These are phyloP conservation scores for Drosophila pseudoobscura DNA, from an alignment of 1,140 invertebrate genomes.

Conservation along the genomic window DNA sequence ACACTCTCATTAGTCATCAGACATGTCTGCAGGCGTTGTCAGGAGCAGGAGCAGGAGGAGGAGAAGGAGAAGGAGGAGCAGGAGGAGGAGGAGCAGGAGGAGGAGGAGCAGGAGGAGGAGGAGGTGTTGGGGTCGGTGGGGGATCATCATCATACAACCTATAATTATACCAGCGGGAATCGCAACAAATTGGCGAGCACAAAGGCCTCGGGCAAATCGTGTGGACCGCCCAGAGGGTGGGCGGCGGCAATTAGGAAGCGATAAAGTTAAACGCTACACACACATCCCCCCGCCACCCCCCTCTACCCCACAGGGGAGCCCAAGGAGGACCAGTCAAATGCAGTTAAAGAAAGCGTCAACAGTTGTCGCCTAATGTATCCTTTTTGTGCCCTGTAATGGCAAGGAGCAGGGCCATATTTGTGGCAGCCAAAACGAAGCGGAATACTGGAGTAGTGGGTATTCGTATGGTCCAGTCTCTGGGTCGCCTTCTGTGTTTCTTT, in stretches of 20 bases:
- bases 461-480: too few species aligned
- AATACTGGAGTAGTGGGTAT: too few species aligned
- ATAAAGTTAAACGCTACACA: conserved; percentile 62
- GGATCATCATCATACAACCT: conserved; percentile 34
- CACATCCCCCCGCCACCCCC: not conserved
- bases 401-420: too few species aligned
- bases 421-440: too few species aligned
- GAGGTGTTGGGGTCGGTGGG: conserved; percentile 1
- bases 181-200: conserved; percentile 49
- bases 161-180: conserved; percentile 80
- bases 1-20: conserved; percentile 47
- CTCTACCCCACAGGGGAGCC: not conserved
- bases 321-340: conserved; percentile 48
- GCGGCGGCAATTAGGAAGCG: conserved; percentile 68
- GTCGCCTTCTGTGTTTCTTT: not conserved
- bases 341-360: conserved; percentile 43
- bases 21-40: conserved; percentile 54
- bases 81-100: conserved; percentile 1
- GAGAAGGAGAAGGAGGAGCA: conserved; percentile 3
- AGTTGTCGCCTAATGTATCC: conserved; percentile 22
- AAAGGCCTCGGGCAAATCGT: conserved; percentile 28
- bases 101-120: not conserved
- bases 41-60: conserved; percentile 27
- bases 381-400: not conserved
- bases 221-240: conserved; percentile 24